Conservation (phyloP, 2,888 invertebrate species). For the Andrena bucephala region DNA sequence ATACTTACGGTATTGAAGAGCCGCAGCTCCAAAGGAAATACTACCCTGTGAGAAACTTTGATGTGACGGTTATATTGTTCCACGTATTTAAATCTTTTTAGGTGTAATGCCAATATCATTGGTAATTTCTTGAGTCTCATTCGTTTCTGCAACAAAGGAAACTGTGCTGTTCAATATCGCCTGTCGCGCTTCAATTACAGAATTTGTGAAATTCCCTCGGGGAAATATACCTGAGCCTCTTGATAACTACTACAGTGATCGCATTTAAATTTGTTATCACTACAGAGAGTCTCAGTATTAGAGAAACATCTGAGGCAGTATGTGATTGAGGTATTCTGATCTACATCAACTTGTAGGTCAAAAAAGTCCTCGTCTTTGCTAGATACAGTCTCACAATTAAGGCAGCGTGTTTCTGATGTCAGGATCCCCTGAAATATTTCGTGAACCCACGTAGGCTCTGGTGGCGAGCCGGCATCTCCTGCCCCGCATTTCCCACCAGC, state of each 20-base stretch:
- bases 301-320: conserved; percentile 99
- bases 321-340: conserved; percentile 99
- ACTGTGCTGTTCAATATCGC: background rate
- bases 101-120: conserved; percentile 97
- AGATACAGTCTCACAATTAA: conserved; percentile 99
- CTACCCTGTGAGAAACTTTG: conserved; percentile 99
- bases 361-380: conserved; percentile 99
- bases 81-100: conserved; percentile 99
- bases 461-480: conserved; percentile 87
- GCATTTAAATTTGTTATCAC: conserved; percentile 99
- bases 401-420: conserved; percentile 99
- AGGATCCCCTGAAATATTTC: conserved; percentile 99
- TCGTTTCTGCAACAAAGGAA: conserved; percentile 87
- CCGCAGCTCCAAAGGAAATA: conserved; percentile 98
- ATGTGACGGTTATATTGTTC: conserved; percentile 99
- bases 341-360: conserved; percentile 99
- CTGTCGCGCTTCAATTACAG: background rate
- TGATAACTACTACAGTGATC: conserved; percentile 99
- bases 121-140: conserved; percentile 99
- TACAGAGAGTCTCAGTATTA: conserved; percentile 99
- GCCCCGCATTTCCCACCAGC: conserved; percentile 85
- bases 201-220: background rate
- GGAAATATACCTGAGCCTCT: conserved; percentile 92
- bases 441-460: conserved; percentile 99
- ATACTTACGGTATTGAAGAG: conserved; percentile 97